These are phyloP conservation scores for Acropora yongei DNA, from an alignment of 64 coral and sea anemone genomes.

Conservation along the genomic window DNA sequence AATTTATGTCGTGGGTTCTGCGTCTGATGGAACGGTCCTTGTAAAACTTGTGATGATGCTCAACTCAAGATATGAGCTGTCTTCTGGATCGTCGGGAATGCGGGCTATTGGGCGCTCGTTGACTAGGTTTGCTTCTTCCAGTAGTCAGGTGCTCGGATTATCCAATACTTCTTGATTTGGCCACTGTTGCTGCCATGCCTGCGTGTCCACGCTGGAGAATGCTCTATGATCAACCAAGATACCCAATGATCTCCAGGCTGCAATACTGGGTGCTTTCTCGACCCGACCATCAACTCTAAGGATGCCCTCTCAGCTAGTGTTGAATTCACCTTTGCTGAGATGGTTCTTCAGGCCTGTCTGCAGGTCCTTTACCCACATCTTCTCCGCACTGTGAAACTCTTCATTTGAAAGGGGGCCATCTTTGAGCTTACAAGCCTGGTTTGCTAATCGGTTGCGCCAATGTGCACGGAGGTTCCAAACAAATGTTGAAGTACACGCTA, in stretches of 20 bases:
- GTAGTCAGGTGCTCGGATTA: slow-evolving; percentile 28
- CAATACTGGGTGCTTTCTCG: too few species aligned
- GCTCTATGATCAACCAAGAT: neutral
- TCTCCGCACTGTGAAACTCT: slow-evolving; percentile 32
- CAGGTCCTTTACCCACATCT: slow-evolving; percentile 20
- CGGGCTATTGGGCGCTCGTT: too few species aligned
- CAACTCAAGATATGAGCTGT: too few species aligned
- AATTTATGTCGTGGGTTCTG: too few species aligned
- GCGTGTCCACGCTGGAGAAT: slow-evolving; percentile 38
- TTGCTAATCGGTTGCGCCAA: neutral
- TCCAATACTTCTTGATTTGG: slow-evolving; percentile 64
- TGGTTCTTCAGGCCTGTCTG: slow-evolving; percentile 11
- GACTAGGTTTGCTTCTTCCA: slow-evolving; percentile 25
- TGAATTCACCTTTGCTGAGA: slow-evolving; percentile 36
- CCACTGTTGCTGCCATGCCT: slow-evolving; percentile 55
- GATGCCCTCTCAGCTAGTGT: slow-evolving; percentile 27
- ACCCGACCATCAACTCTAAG: neutral
- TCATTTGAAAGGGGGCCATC: slow-evolving; percentile 1
- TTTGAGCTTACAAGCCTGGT: too few species aligned
- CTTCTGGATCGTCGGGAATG: too few species aligned
- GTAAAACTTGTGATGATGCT: too few species aligned
- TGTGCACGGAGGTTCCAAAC: neutral
- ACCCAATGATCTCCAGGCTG: too few species aligned
- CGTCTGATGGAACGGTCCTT: too few species aligned
- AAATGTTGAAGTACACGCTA: neutral